Evolutionary conservation across 2,113 vertebrate species (phyloP).

Genomic region (Junco hyemalis): DNA sequence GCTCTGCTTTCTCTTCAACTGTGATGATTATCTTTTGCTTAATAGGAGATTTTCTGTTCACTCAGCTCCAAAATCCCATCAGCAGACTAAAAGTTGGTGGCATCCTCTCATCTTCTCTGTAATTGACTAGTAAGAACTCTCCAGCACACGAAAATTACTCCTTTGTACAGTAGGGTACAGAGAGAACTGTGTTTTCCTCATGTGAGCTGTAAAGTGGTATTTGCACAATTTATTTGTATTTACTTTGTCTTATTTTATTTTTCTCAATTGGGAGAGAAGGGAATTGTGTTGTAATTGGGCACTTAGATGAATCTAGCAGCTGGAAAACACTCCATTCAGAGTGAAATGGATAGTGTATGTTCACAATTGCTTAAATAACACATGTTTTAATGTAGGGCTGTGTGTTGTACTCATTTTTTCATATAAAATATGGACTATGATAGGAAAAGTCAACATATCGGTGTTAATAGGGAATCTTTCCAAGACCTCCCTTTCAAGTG

Average conservation of each 20-base stretch:
- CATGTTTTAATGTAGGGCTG: constrained; percentile 30
- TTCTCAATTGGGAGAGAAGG: not conserved
- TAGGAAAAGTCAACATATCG: constrained; percentile 5
- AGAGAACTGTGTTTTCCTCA: not conserved
- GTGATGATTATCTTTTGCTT: not conserved
- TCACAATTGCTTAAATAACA: constrained; percentile 34
- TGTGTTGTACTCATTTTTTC: not conserved
- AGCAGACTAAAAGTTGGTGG: not conserved
- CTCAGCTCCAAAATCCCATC: not conserved
- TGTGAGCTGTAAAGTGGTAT: not conserved
- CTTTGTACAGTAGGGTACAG: not conserved
- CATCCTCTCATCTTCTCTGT: not conserved
- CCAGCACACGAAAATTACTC: not conserved
- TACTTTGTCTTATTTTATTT: not conserved
- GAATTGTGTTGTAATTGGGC: constrained; percentile 11
- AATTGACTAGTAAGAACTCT: not conserved
- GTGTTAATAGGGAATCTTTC: constrained; percentile 39
- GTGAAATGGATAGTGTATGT: not conserved
- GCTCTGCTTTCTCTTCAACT: not conserved
- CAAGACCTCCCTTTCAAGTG: constrained; percentile 57
- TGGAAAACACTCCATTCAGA: not conserved
- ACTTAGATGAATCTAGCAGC: constrained; percentile 23
- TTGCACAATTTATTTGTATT: constrained; percentile 33
- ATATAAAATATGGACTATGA: not conserved
- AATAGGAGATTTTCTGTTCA: not conserved